A percentile compares a stretch with the other conserved stretches of the same genome.
These are phyloP conservation scores for Manis crassicaudata DNA, from an alignment of 2,797 vertebrate species.

Conservation along the genomic window DNA sequence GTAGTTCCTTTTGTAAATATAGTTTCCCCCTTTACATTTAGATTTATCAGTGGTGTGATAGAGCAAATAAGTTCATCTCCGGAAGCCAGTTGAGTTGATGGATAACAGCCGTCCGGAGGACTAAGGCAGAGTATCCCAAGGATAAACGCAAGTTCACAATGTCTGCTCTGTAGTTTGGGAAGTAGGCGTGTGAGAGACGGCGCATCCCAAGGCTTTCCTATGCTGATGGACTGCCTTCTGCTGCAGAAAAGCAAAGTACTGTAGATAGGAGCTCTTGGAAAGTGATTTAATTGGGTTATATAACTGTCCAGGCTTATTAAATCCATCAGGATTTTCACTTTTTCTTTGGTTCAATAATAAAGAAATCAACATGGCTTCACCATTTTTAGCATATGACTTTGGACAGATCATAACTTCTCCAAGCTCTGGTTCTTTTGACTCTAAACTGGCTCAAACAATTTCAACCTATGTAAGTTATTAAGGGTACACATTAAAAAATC, in stretches of 20 bases:
- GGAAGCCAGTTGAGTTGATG: not conserved
- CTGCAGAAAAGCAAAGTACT: not conserved
- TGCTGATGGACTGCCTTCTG: not conserved
- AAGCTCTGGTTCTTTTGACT: not conserved
- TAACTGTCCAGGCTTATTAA: not conserved
- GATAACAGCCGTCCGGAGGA: not conserved
- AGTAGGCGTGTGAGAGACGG: not conserved
- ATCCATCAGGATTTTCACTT: not conserved
- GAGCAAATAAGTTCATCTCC: not conserved
- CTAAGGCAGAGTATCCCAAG: not conserved
- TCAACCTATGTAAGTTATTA: not conserved
- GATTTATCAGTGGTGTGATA: not conserved
- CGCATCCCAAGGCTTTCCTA: not conserved
- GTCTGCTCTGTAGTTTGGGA: not conserved
- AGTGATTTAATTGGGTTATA: not conserved
- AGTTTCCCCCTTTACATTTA: not conserved
- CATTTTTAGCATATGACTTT: not conserved
- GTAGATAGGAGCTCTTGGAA: not conserved
- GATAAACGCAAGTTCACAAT: conserved; percentile 7
- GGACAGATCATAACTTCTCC: not conserved
- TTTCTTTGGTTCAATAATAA: not conserved
- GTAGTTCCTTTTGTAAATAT: not conserved
- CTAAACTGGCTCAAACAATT: conserved; percentile 6
- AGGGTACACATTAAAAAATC: not conserved
- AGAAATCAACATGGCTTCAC: not conserved